A percentile compares a stretch with the other conserved stretches of the same genome.
Conservation (phyloP, 1,140 invertebrate species). For the Pseudobourletiella spinata region DNA sequence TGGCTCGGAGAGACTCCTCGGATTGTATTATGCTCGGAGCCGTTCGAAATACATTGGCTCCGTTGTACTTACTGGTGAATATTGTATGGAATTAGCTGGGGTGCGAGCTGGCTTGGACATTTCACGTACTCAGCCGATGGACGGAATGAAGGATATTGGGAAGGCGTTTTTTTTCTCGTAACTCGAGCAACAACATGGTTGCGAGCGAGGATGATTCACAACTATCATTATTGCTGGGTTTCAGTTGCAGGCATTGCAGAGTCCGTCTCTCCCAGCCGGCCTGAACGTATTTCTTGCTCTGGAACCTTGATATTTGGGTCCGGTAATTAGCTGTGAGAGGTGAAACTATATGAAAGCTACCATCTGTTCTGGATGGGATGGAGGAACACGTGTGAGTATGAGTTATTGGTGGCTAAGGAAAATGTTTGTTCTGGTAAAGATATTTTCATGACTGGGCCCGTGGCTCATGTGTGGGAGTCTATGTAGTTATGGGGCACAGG, state of each 20-base stretch:
- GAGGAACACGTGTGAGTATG: neutral
- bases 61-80: too few relatives aligned
- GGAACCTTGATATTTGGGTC: slow-evolving; percentile 1
- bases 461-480: too few relatives aligned
- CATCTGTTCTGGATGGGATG: neutral
- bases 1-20: too few relatives aligned
- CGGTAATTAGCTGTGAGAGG: slow-evolving; percentile 8
- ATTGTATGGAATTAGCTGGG: too few relatives aligned
- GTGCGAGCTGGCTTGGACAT: too few relatives aligned
- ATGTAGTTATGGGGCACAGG: too few relatives aligned
- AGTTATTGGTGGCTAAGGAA: neutral
- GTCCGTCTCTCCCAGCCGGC: neutral
- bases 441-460: neutral
- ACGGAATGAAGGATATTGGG: neutral
- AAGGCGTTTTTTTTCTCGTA: neutral
- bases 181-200: neutral
- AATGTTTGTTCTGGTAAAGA: neutral
- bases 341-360: slow-evolving; percentile 1
- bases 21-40: too few relatives aligned
- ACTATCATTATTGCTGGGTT: neutral
- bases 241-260: neutral
- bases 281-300: too few relatives aligned
- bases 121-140: too few relatives aligned
- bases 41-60: too few relatives aligned
- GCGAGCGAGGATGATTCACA: neutral